Base-by-base conservation (phyloP, 2,797 vertebrate genomes). In the Pteropus rufus region DNA sequence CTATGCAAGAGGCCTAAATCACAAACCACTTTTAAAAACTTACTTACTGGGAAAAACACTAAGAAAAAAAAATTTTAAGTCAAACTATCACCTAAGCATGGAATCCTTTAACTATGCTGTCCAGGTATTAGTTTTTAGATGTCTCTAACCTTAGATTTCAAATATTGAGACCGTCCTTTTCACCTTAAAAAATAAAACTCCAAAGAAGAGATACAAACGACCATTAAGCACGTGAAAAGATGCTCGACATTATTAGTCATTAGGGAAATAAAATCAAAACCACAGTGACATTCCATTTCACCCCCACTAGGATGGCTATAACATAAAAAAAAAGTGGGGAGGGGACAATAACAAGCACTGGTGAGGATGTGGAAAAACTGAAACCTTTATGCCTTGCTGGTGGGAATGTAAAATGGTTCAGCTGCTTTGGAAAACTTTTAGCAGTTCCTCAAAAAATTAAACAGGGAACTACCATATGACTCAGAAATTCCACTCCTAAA, bases 231-330 rank as follows among this genome's bases (percentile, higher is more conserved):
- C 39, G 79, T 39, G 41, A 91, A 73, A 93, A 85, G 67, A 87
- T 23, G 4, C 2, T 73, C 31, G 80, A 70, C 18, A 84, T 44
- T 84, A 65, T 64, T 77, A 91, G 64, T 49, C 60, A 93, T 75
- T 69, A 64, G 44, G 31, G 39, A 95, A 89, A 91, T 73, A 12
- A 92, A 85, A 89, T 89, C 2, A 91, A 96, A 84, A 91, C 12
- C 54, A 46, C 26, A 90, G 39, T 34, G 49, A 73, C 46, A 92
- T 24, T 52, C 31, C 3, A 77, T 6, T 84, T 80, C 8, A 44
- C 26, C 77, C 2, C 12, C 24, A 81, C 14, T 10, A 93, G 36
- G 41, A 77, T 39, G 24, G 19, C 26, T 18, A 26, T 70, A 56
- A 56, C 23, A 41, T 23, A 81, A n/a, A 39, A 76, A 46, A 67